Base-by-base conservation (phyloP, 2,888 invertebrate species). In the Phyto melanocephala region DNA sequence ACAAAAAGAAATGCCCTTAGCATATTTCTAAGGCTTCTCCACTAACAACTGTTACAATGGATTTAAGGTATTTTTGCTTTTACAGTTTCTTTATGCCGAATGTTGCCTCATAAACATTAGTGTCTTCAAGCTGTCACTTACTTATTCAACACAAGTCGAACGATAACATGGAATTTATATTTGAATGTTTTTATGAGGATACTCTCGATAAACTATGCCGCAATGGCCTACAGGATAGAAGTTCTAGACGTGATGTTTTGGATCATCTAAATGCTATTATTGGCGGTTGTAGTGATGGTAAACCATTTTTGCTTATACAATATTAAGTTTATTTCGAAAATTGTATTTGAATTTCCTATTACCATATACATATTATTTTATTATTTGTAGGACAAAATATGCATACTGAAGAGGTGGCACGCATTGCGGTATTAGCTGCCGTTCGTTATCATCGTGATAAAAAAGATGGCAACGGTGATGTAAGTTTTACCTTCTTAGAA, bases 201-300 rank as follows among this genome's bases (percentile, higher is more conserved):
- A 93, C 95, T 58, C 96, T 96, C 88, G 92, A 93, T 85, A 93
- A 93, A 86, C 92, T 96, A 88, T 94, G 95, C 67, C 93, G 96
- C 10, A 95, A 94, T 90, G 93, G 94, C 85, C 92, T 96, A 67
- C 94, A 95, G 85, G 94, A 94, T 65, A 93, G 95, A 33, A 93
- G 94, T 86, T 96, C 95, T 86, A 92, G 96, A 40, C 92, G 94
- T 40, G 93, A 95, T 87, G 92, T 96, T 63, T 95, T 96, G 68
- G 94, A 95, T 88, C 96, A 95, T 90, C 94, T 96, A 86, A 95
- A 94, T 87, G 94, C 96, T 17, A 93, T 96, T 62, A 96, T 96
- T 85, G 93, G 94, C 86, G 96, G 95, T 81, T 96, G 95, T 89
- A 90, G 90, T 85, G 89, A 88, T 81, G 91, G 90, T 89, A 76